Percentiles rank a stretch among this genome's conserved stretches.
Evolutionary conservation across 2,113 vertebrate species (phyloP).

Genomic region (Vireo altiloquus): DNA sequence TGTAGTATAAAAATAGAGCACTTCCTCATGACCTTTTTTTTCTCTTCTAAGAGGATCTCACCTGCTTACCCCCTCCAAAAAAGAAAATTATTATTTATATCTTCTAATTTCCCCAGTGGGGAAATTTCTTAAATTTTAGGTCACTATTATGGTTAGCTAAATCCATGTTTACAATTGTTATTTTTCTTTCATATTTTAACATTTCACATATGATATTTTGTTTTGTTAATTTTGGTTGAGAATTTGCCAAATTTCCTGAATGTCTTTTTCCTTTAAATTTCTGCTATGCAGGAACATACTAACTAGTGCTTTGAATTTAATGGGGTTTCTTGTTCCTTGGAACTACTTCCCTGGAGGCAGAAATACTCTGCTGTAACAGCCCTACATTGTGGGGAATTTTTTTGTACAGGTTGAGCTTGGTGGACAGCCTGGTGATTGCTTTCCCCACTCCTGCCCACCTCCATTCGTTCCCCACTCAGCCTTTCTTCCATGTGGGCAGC

Average conservation of each 20-base stretch:
- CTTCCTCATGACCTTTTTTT: background rate
- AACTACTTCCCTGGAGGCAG: background rate
- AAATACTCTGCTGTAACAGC: background rate
- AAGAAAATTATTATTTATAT: background rate
- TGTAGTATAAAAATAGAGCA: background rate
- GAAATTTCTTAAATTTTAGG: background rate
- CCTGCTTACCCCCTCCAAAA: background rate
- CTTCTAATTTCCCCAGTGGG: background rate
- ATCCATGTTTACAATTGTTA: background rate
- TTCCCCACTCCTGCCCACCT: background rate
- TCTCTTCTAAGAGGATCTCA: background rate
- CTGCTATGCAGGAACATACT: background rate
- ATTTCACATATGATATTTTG: background rate
- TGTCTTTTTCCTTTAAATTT: background rate
- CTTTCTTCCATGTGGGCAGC: background rate
- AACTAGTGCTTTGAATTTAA: background rate
- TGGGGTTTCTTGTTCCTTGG: background rate
- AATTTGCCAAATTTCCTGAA: background rate
- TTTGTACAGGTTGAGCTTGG: background rate
- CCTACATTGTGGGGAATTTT: background rate
- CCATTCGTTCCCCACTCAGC: background rate
- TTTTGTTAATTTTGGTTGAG: background rate
- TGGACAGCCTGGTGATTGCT: background rate
- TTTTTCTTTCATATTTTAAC: background rate
- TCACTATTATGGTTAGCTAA: background rate